Percentiles rank a stretch among this genome's conserved stretches.
These are phyloP conservation scores for Tangara arthus DNA, from an alignment of 2,797 vertebrate genomes.

Conservation along the genomic window DNA sequence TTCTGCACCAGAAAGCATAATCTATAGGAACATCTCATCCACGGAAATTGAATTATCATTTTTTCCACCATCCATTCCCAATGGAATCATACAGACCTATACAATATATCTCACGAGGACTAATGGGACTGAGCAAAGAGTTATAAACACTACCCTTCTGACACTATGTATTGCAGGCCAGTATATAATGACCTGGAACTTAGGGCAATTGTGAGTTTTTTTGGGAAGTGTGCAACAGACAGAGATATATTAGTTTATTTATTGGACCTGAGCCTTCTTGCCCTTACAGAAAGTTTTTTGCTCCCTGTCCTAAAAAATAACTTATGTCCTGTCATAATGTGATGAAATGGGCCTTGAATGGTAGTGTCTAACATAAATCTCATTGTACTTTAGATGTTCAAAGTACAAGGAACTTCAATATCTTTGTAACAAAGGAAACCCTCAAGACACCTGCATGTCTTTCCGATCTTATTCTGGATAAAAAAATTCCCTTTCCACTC, in stretches of 20 bases:
- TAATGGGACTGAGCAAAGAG: constrained; percentile 67
- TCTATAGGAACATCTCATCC: constrained; percentile 77
- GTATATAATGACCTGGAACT: not conserved
- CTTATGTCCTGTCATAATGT: not conserved
- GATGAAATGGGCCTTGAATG: not conserved
- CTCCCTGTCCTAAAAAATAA: not conserved
- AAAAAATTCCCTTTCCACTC: too few species aligned
- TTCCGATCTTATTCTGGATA: not conserved
- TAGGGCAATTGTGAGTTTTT: not conserved
- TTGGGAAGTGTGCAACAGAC: not conserved
- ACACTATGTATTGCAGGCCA: constrained; percentile 71
- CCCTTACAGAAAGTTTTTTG: not conserved
- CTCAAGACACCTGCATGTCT: not conserved
- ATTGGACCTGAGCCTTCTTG: not conserved
- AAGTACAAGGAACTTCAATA: not conserved
- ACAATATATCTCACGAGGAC: constrained; percentile 73
- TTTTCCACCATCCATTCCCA: constrained; percentile 73
- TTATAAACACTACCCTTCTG: constrained; percentile 69
- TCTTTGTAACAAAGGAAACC: not conserved
- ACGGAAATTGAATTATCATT: constrained; percentile 76
- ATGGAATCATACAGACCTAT: constrained; percentile 77
- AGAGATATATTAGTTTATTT: not conserved
- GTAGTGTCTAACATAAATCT: not conserved
- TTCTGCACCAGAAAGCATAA: constrained; percentile 77
- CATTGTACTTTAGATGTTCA: not conserved